phyloP scores from a whole-genome alignment of 53 echinoderm and acorn worm genomes.

The Arbacia lixula region DNA sequence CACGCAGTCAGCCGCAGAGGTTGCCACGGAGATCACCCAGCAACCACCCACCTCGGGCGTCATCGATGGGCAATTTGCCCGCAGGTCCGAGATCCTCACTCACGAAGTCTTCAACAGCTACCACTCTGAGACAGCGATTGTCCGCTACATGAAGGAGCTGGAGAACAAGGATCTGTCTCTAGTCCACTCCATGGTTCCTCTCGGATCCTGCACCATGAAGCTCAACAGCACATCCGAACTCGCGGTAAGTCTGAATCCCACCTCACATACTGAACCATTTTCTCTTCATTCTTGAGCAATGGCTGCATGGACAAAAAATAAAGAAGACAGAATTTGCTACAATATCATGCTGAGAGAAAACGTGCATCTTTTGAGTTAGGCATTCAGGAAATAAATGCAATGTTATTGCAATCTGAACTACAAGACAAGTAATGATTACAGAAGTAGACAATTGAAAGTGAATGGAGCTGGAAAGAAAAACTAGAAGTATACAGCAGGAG shows the following conservation, averaged over 20 bases:
- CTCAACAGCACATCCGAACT: slow-evolving; percentile 97
- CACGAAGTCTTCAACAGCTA: slow-evolving; percentile 96
- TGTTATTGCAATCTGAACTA: no score
- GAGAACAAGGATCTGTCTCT: slow-evolving; percentile 98
- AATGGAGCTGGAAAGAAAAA: no score
- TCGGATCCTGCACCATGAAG: slow-evolving; percentile 99
- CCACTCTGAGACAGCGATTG: slow-evolving; percentile 88
- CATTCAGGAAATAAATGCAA: no score
- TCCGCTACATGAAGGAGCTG: slow-evolving; percentile 93
- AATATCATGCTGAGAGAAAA: no score
- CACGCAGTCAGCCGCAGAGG: slow-evolving; percentile 74
- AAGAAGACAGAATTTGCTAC: no score
- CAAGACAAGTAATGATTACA: no score
- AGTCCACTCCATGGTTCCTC: slow-evolving; percentile 94
- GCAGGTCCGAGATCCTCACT: slow-evolving; percentile 69
- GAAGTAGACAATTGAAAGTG: no score
- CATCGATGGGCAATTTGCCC: slow-evolving; percentile 52
- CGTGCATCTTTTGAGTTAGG: no score
- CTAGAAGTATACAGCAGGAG: no score
- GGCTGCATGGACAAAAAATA: no score
- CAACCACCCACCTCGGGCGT: slow-evolving; percentile 60
- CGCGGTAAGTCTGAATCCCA: slow-evolving; percentile 65
- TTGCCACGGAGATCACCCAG: slow-evolving; percentile 73
- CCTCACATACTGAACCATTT: background rate
- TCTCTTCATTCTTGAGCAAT: no score